phyloP scores from a whole-genome alignment of 2,797 vertebrate species.

The Sorex maritimensis region DNA sequence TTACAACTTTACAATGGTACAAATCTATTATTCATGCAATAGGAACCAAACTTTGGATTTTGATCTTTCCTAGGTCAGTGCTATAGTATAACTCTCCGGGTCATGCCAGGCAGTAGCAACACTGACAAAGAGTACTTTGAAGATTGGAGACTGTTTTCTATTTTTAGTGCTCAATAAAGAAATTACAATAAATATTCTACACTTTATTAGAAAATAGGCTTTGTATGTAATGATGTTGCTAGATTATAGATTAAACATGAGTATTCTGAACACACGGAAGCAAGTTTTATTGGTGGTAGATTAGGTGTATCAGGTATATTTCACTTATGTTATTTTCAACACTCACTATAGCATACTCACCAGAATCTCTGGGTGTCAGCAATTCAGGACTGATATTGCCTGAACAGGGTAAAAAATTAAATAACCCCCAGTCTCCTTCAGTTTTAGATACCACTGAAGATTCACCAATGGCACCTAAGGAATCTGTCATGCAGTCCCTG shows the following conservation, averaged over 20 bases:
- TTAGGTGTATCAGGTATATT: not conserved
- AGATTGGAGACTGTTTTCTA: not conserved
- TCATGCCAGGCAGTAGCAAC: not conserved
- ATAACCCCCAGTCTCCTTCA: not conserved
- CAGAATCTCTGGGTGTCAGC: not conserved
- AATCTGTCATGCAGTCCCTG: not conserved
- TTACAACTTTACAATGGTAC: not conserved
- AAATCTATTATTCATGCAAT: not conserved
- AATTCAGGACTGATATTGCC: not conserved
- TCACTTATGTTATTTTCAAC: not conserved
- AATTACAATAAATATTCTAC: not conserved
- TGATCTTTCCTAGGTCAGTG: not conserved
- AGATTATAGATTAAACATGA: not conserved
- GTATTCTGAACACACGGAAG: not conserved
- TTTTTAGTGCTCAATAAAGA: not conserved
- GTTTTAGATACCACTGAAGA: not conserved
- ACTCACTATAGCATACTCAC: not conserved
- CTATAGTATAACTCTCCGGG: not conserved
- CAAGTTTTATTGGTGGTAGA: not conserved
- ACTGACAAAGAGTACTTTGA: no score
- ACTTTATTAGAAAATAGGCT: not conserved
- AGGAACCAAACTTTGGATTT: not conserved
- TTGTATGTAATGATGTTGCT: not conserved
- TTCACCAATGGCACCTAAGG: not conserved
- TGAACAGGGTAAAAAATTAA: conserved; percentile 43